Conservation (phyloP, 2,797 vertebrate genomes). For the Kryptopterus vitreolus region DNA sequence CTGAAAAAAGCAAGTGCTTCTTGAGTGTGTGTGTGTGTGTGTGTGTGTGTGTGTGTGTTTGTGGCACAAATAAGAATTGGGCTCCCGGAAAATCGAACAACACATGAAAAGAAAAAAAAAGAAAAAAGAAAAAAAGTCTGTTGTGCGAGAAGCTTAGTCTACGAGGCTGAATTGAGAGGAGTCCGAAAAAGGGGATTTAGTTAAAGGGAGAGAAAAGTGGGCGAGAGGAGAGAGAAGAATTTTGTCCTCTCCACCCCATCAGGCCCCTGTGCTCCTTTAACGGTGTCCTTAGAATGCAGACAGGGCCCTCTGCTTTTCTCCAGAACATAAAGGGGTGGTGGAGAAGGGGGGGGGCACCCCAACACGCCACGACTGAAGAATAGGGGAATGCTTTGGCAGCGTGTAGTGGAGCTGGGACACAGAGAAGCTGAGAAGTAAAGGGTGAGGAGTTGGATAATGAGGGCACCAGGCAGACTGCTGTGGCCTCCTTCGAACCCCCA, state of each 20-base stretch:
- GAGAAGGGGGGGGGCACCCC: slow-evolving; percentile 32
- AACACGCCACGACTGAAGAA: slow-evolving; percentile 33
- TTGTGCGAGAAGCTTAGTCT: slow-evolving; percentile 5
- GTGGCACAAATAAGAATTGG: slow-evolving; percentile 61
- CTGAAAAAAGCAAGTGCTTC: slow-evolving; percentile 69
- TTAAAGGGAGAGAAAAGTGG: slow-evolving; percentile 43
- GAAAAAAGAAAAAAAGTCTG: slow-evolving; percentile 34
- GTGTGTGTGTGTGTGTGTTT: slow-evolving; percentile 64
- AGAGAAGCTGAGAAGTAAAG: slow-evolving; percentile 26
- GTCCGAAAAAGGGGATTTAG: slow-evolving; percentile 55
- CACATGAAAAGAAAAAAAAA: slow-evolving; percentile 75
- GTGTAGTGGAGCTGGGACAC: slow-evolving; percentile 23
- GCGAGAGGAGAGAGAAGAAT: neutral
- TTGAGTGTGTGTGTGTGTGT: slow-evolving; percentile 64
- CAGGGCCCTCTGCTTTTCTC: slow-evolving; percentile 43
- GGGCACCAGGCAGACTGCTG: slow-evolving; percentile 56
- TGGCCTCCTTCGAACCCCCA: slow-evolving; percentile 16
- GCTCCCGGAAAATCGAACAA: slow-evolving; percentile 82
- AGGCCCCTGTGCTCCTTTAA: slow-evolving; percentile 37
- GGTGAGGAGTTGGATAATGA: slow-evolving; percentile 44
- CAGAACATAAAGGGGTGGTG: slow-evolving; percentile 29
- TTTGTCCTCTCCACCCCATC: slow-evolving; percentile 34
- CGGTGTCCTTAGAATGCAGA: slow-evolving; percentile 58
- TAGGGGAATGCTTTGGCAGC: slow-evolving; percentile 37
- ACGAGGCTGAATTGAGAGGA: slow-evolving; percentile 27